Evolutionary conservation across 2,113 vertebrate species (phyloP).

Genomic region (Mastomys coucha): DNA sequence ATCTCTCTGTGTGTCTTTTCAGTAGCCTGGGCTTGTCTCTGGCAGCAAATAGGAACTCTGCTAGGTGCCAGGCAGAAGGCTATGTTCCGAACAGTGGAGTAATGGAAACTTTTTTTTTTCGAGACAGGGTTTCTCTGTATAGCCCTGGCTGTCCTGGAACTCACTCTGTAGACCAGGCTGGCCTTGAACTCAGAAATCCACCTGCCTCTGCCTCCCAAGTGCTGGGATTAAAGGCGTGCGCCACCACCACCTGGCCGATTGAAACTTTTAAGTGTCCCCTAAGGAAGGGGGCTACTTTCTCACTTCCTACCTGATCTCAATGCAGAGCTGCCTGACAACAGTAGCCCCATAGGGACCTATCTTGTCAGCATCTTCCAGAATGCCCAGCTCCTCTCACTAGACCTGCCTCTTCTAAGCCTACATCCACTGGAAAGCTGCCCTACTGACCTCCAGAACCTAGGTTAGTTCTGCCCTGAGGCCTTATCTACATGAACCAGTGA

Average conservation of each 20-base stretch:
- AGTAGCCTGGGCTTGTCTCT: not conserved
- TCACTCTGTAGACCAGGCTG: no score
- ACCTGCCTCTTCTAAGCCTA: no score
- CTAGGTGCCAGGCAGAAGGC: not conserved
- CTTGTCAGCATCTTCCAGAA: not conserved
- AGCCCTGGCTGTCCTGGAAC: no score
- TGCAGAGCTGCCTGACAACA: not conserved
- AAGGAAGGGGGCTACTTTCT: not conserved
- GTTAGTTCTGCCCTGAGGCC: not conserved
- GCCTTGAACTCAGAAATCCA: no score
- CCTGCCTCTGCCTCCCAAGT: no score
- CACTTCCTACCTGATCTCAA: not conserved
- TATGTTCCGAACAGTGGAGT: accelerated
- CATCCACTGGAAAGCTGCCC: not conserved
- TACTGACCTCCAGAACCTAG: not conserved
- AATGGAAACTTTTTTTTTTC: not conserved
- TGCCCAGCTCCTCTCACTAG: not conserved
- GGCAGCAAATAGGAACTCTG: accelerated
- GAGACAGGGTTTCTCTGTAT: no score
- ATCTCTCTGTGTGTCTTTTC: accelerated
- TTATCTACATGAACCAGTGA: not conserved
- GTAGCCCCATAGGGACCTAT: no score
- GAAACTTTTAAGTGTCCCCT: not conserved
- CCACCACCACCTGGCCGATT: no score
- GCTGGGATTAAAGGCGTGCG: no score